Conservation (phyloP, 2,797 vertebrate species). For the Pseudomugil gertrudae region DNA sequence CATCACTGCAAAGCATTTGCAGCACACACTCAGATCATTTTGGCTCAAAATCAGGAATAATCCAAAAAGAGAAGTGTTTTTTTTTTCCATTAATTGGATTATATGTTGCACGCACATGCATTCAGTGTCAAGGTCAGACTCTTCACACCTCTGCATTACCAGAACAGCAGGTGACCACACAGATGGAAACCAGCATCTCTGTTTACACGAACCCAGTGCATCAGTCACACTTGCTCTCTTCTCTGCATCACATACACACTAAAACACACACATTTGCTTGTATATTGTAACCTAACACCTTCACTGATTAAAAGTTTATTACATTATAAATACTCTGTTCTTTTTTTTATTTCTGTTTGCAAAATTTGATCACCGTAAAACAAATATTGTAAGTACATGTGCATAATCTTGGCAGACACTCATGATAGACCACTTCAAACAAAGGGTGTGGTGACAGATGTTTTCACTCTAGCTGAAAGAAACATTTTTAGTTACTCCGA, state of each 20-base stretch:
- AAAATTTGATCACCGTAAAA: background rate
- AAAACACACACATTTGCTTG: background rate
- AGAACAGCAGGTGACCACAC: conserved; percentile 64
- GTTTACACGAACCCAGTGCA: conserved; percentile 57
- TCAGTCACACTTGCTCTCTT: conserved; percentile 37
- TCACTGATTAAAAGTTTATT: conserved; percentile 1
- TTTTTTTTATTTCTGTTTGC: conserved; percentile 1
- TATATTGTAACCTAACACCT: conserved; percentile 3
- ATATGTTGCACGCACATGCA: conserved; percentile 1
- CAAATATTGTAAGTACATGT: background rate
- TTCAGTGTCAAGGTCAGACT: conserved; percentile 55
- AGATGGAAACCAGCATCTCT: conserved; percentile 59
- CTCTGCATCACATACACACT: background rate
- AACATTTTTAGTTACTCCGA: conserved; percentile 10
- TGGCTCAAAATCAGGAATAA: background rate
- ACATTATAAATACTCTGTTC: background rate
- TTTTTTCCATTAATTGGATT: conserved; percentile 5
- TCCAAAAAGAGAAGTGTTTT: background rate
- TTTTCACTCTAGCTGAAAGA: conserved; percentile 15
- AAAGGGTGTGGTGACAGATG: conserved; percentile 7
- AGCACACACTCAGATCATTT: background rate
- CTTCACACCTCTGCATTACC: conserved; percentile 59
- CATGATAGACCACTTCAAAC: background rate
- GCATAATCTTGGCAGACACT: background rate
- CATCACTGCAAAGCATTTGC: conserved; percentile 1